Evolutionary conservation across 2,888 invertebrate species (phyloP), one percentile per base, ranked within the genome.

Genomic region (Athetis lepigone): DNA sequence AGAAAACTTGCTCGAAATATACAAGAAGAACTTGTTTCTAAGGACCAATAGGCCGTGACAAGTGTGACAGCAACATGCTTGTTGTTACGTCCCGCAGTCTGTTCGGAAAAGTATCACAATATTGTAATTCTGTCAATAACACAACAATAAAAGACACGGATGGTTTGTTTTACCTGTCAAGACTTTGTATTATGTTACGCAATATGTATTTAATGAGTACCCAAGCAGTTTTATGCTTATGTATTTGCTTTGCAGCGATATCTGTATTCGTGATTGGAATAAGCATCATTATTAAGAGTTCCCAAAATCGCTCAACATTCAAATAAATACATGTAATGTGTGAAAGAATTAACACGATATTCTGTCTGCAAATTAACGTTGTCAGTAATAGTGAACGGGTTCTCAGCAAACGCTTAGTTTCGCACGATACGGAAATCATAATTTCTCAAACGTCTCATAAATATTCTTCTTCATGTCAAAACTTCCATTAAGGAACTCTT

Each of bases 371-470:
- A 56, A 51, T 59, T 59, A 47, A 29, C 56, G 40, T 25, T 42
- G 40, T 23, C 9, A 46, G 16, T 23, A 27, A 23, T 49, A 27
- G 23, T 51, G 39, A 45, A 39, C n/a, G 29, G 37, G 19, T n/a
- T 60, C 42, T 47, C 25, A 49, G 25, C 58, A 59, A 63, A 50
- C 49, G 29, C 45, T 49, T 46, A 13, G 19, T 51, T 47, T 43
- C 37, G 43, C 37, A 52, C 21, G 45, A 37, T 37, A 45, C 59
- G 59, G 52, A 51, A 55, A 42, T 47, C n/a, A 39, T 46, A 52
- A 29, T 18, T 40, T 29, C 33, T 60, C 46, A 54, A 85, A 77
- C 70, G 52, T 39, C 37, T 46, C 60, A 37, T 60, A 60, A 52
- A 52, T 52, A 39, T 39, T 23, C 9, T 52, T 29, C 21, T 56